Evolutionary conservation across 2,113 vertebrate species (phyloP), one percentile per base, ranked within the genome.

Genomic region (Sebastes schlegelii): DNA sequence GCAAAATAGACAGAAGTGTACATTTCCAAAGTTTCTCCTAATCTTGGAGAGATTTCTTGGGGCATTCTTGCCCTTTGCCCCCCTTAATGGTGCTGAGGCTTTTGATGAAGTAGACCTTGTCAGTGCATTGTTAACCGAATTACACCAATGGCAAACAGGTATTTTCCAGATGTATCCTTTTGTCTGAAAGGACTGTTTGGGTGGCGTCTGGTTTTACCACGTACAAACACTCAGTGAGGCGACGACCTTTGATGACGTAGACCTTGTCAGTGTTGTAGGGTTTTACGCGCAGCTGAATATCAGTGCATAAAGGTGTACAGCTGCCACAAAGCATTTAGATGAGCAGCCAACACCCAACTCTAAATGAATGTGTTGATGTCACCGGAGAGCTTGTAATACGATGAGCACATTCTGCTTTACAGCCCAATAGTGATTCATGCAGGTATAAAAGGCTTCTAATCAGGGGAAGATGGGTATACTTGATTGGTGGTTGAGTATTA

Each of bases 341-440:
- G 8, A 80, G 26, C 55, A 68, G 65, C 60, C 71, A 82, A 68
- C 71, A 75, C 57, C 67, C 74, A 74, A n/a, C 42, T 52, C 40
- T 62, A n/a, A 66, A 52, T 42, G 19, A 70, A 49, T 58, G 48
- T 74, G 64, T 74, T 1, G 14, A 70, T 74, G 70, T 74, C 64
- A 65, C 64, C 0, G 13, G 23, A 66, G 51, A 45, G 21, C 19
- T 21, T 19, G 42, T 34, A 49, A 70, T 64, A 34, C 8, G 1
- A 54, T 70, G 17, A 70, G 12, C 69, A 57, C 23, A 68, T 69
- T 73, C 82, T 63, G 58, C 34, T 34, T 34, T 34, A 34, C 34
- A 34, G 34, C 34, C 34, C 34, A 34, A 34, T 34, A 34, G 34
- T 34, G 34, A 34, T 34, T 34, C 26, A 76, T 40, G 34, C 51